Base-by-base conservation (phyloP, 2,888 invertebrate species). In the Drosophila vallismaia region DNA sequence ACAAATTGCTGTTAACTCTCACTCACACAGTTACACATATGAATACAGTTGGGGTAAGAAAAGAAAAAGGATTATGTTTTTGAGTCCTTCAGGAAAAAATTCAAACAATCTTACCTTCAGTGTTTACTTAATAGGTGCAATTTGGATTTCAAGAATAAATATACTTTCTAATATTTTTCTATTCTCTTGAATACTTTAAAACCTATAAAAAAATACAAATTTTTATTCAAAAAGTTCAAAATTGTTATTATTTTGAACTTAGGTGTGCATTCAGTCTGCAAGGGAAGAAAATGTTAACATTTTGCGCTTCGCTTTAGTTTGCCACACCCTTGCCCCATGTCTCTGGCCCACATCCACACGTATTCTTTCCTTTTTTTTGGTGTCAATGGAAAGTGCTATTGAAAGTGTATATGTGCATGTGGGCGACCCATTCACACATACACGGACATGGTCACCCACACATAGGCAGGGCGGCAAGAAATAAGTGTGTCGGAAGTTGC, bases 1-100 rank as follows among this genome's bases (percentile, higher is more conserved):
- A 85, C 81, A 82, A 82, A 82, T 82, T 82, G 85, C 85, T 85
- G 81, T 82, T 82, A 85, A 77, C 81, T 82, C 82, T 67, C 72
- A 80, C 79, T 57, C n/a, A 33, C 24, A 50, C 50, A 38, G 12
- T 3, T 8, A 12, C 38, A 51, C 38, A 51, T n/a, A n/a, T 14
- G 10, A 2, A 19, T 10, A 49, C 31, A 31, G 19, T 14, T 31
- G 9, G 8, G 8, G 12, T 29, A 8, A 44, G 24, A 44, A 19
- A 44, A 42, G 12, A 12, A 1, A 38, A 38, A n/a, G 38, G 12
- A 5, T 12, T 38, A 3, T 12, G 12, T 1, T 12, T 12, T 38
- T 38, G 3, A 12, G 28, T 28, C 28, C 4, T 28, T 19, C 19
- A 19, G 19, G 19, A 19, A 19, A 19, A 19, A 19, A 19, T 19